Percentiles rank a stretch among this genome's conserved stretches.
Conservation (phyloP, 2,113 vertebrate genomes). For the Trematomus loennbergii region DNA sequence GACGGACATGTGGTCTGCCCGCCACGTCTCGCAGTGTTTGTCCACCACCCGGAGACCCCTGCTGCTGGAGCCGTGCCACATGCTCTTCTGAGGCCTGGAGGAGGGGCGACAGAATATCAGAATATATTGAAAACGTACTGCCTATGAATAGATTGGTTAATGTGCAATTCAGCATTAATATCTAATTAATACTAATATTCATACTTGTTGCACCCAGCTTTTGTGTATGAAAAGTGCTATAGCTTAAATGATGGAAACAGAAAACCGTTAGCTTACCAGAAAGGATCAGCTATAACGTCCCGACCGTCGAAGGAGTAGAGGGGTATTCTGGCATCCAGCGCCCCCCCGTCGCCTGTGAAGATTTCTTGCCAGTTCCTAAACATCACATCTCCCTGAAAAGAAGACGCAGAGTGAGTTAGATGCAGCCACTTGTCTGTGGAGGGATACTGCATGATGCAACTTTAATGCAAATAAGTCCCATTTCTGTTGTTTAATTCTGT, state of each 20-base stretch:
- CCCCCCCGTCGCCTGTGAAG: constrained; percentile 86
- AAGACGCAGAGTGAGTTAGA: constrained; percentile 42
- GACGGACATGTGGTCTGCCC: constrained; percentile 84
- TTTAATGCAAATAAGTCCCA: neutral
- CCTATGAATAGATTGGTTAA: too few species aligned
- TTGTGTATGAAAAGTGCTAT: too few species aligned
- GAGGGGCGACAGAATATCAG: neutral
- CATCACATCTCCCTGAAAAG: constrained; percentile 90
- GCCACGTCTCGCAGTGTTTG: constrained; percentile 95
- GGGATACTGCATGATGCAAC: neutral
- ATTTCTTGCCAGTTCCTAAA: constrained; percentile 92
- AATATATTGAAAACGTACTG: too few species aligned
- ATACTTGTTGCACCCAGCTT: too few species aligned
- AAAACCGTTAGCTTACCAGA: constrained; percentile 87
- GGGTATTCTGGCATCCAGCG: constrained; percentile 86
- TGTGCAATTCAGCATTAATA: too few species aligned
- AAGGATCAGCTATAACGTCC: constrained; percentile 90
- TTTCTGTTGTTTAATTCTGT: too few species aligned
- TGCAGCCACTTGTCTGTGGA: too few species aligned
- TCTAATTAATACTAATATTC: too few species aligned
- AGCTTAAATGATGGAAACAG: too few species aligned
- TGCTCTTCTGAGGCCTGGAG: constrained; percentile 91
- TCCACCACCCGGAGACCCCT: constrained; percentile 86
- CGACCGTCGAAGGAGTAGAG: constrained; percentile 98
- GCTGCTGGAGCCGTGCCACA: constrained; percentile 93